Conservation (phyloP, 2,797 vertebrate genomes). For the Rousettus madagascariensis region DNA sequence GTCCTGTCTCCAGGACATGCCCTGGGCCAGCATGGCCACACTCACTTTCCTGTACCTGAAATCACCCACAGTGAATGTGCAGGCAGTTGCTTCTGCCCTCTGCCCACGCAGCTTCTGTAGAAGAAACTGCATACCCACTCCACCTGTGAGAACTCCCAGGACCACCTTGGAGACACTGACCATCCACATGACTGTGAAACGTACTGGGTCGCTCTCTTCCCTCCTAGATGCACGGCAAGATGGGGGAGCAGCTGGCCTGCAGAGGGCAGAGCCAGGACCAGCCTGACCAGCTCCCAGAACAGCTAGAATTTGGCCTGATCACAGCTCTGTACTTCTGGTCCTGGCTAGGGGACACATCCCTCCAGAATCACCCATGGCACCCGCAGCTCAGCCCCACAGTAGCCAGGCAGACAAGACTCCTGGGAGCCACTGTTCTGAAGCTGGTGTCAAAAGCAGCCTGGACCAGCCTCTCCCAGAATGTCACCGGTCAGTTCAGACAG, state of each 20-base stretch:
- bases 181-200: not conserved
- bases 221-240: not conserved
- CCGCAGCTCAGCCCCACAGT: rapidly evolving
- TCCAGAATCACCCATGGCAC: not conserved
- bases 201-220: not conserved
- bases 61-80: not conserved
- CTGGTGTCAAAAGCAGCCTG: not conserved
- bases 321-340: not conserved
- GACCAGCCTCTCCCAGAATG: not conserved
- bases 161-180: not conserved
- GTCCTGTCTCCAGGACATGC: not conserved
- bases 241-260: rapidly evolving
- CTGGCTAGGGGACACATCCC: not conserved
- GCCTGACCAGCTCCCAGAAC: not conserved
- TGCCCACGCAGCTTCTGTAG: not conserved
- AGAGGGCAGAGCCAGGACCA: not conserved
- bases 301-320: not conserved
- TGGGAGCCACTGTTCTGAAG: not conserved
- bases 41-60: not conserved
- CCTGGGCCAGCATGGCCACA: not conserved
- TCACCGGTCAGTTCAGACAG: not conserved
- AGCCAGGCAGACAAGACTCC: not conserved
- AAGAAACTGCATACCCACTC: not conserved
- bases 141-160: not conserved
- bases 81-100: not conserved